Percentiles rank a stretch among this genome's conserved stretches.
phyloP scores from a whole-genome alignment of 1,140 invertebrate species.

The Drosophila grimshawi region DNA sequence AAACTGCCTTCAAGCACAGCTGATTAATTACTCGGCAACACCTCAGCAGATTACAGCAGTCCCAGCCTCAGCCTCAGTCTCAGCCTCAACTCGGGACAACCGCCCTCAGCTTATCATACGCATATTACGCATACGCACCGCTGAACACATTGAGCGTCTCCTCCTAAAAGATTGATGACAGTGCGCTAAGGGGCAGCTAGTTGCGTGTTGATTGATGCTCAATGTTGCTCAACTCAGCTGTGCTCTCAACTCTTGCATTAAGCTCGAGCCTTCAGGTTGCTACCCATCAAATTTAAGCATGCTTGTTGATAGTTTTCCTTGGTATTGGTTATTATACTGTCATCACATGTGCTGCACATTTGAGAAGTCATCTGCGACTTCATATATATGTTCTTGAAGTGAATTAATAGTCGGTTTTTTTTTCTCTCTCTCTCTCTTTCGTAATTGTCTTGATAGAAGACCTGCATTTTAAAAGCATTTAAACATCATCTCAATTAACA shows the following conservation, averaged over 20 bases:
- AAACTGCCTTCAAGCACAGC: not conserved
- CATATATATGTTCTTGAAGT: no score
- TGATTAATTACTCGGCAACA: slow-evolving; percentile 28
- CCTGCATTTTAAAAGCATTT: no score
- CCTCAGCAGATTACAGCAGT: not conserved
- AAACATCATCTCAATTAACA: no score
- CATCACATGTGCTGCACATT: no score
- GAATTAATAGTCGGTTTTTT: no score
- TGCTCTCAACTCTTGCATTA: slow-evolving; percentile 3
- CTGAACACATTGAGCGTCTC: slow-evolving; percentile 8
- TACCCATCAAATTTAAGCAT: slow-evolving; percentile 4
- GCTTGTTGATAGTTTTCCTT: not conserved
- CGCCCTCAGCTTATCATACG: slow-evolving; percentile 7
- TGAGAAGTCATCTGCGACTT: no score
- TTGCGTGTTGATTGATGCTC: slow-evolving; percentile 20
- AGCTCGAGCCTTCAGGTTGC: not conserved
- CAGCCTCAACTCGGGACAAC: not conserved
- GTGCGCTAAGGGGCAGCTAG: not conserved
- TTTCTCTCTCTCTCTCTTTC: no score
- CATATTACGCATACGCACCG: slow-evolving; percentile 35
- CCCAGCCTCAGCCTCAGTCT: not conserved
- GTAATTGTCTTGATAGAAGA: no score
- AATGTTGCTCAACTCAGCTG: not conserved
- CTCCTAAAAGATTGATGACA: slow-evolving; percentile 31
- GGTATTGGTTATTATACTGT: no score